Evolutionary conservation across 1,140 invertebrate genomes (phyloP).

Genomic region (Panagrolaimus sp.): DNA sequence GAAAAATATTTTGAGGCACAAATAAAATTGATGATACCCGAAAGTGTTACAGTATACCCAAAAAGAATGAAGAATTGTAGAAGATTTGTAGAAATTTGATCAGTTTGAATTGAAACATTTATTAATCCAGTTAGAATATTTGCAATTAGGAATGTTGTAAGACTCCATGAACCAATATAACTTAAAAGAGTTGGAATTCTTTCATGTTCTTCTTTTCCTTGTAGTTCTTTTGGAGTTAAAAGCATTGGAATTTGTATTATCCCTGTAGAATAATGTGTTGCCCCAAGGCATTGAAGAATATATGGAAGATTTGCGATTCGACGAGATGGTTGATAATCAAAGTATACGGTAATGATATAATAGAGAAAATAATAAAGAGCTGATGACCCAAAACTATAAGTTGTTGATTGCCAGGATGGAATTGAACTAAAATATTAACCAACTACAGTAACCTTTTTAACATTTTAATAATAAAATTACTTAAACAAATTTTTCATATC

Average conservation of each 20-base stretch:
- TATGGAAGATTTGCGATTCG: background rate
- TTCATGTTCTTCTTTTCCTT: background rate
- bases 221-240: background rate
- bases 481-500: background rate
- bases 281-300: background rate
- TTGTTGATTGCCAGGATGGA: too few species aligned
- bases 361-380: background rate
- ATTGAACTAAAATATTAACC: too few species aligned
- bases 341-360: background rate
- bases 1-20: too few species aligned
- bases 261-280: background rate
- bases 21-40: too few species aligned
- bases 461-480: background rate
- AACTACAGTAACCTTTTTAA: too few species aligned
- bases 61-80: too few species aligned
- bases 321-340: background rate
- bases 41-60: too few species aligned
- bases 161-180: conserved; percentile 37
- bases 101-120: background rate
- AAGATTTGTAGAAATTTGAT: too few species aligned
- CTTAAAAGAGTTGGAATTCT: conserved; percentile 11
- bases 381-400: too few species aligned
- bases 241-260: background rate
- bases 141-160: conserved; percentile 33
- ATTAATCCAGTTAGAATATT: conserved; percentile 42